Conservation (phyloP, 2,797 vertebrate species). For the Eulemur coronatus region DNA sequence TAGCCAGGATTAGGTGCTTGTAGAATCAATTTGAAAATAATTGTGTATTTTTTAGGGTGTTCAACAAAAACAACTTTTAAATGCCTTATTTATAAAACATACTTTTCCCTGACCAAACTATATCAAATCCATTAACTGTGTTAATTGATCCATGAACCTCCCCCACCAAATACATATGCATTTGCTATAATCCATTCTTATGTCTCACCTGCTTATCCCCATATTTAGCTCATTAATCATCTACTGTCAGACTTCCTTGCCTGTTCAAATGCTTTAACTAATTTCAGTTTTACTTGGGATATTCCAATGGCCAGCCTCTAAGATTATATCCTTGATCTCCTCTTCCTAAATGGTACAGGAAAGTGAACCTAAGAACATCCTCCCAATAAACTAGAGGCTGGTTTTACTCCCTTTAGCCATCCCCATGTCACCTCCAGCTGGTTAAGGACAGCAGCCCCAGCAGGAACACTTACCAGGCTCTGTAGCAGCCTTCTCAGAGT, state of each 20-base stretch:
- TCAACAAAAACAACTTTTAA: not conserved
- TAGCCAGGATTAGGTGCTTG: not conserved
- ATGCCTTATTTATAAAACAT: slow-evolving; percentile 16
- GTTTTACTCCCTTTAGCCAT: not conserved
- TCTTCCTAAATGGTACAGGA: not conserved
- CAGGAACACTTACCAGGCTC: not conserved
- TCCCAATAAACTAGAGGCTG: not conserved
- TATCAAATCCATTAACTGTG: not conserved
- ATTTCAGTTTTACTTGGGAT: not conserved
- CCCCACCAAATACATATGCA: not conserved
- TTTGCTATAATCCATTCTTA: not conserved
- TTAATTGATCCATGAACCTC: not conserved
- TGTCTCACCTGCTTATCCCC: not conserved
- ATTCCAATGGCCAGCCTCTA: not conserved
- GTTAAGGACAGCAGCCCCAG: not conserved
- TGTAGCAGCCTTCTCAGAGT: not conserved
- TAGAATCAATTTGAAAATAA: slow-evolving; percentile 22
- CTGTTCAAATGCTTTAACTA: not conserved
- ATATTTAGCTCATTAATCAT: not conserved
- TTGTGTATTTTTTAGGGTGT: not conserved
- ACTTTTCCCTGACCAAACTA: not conserved
- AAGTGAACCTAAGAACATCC: not conserved
- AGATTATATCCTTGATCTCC: not conserved
- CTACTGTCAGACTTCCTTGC: not conserved
- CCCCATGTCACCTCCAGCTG: not conserved